Base-by-base conservation (phyloP, 2,797 vertebrate genomes). In the Ciconia nigra region DNA sequence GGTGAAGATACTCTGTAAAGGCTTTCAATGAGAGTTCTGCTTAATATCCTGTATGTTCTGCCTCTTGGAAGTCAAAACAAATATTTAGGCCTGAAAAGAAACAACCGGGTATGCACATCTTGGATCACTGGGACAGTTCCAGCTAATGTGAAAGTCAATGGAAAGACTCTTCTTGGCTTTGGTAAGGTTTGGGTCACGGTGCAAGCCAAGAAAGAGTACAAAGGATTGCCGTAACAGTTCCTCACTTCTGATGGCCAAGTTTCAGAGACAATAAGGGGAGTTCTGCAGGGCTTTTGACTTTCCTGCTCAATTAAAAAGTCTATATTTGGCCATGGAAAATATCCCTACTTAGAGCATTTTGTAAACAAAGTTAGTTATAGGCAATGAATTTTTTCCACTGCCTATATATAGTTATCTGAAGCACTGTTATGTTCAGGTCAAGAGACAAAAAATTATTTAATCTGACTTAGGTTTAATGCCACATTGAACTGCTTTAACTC, bases 321-420 rank as follows among this genome's bases (percentile, higher is more conserved):
- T 88, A 67, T 85, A 82, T 92, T 89, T 89, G 88, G 92, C 62
- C 77, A 55, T 71, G 93, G 77, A 96, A 96, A 94, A 80, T 24
- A 71, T 31, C 55, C 83, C 33, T 87, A 87, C 90, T 94, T 96
- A 87, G 87, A 92, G 47, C 24, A 59, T 95, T 95, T 87, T 96
- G 70, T 90, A 93, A 97, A 94, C 67, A 77, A 33, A 28, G 5
- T 73, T 90, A 10, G 24, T 87, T 94, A 93, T 44, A 82, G 67
- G 74, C 76, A 89, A 74, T 76, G 25, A 11, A 26, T 44, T 77
- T 95, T 92, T 83, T 87, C 86, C 90, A 74, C 63, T 28, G 6
- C 39, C 31, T 94, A 80, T 91, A 92, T 91, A 91, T 90, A 90
- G 86, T 61, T 89, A 61, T 86, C 66, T 89, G 83, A 55, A 95